Conservation (phyloP, 2,113 vertebrate genomes). For the Tinamus guttatus region DNA sequence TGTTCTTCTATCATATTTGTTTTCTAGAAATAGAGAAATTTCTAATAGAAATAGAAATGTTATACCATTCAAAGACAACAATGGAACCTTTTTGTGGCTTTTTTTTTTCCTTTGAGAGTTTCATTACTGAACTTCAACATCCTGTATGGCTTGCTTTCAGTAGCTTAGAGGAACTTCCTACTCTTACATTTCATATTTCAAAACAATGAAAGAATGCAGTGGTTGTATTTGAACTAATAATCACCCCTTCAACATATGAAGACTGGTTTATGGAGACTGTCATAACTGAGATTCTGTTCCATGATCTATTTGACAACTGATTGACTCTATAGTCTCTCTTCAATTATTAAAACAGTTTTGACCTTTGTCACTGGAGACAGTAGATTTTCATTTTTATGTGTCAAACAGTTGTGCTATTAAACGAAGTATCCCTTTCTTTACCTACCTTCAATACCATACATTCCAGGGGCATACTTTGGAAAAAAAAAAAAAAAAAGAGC, state of each 20-base stretch:
- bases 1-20: not conserved
- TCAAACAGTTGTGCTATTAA: fast-evolving
- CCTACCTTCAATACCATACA: fast-evolving
- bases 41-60: too few relatives aligned
- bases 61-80: not conserved
- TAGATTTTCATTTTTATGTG: not conserved
- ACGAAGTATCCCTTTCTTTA: not conserved
- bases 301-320: not conserved
- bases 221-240: not conserved
- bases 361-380: not conserved
- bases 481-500: not conserved
- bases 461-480: not conserved
- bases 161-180: not conserved
- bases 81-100: not conserved
- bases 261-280: not conserved
- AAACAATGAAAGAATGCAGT: not conserved
- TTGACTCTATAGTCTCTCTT: not conserved
- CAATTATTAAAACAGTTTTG: not conserved
- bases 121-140: not conserved
- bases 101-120: not conserved
- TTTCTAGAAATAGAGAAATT: not conserved
- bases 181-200: not conserved
- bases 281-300: not conserved
- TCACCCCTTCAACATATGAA: not conserved
- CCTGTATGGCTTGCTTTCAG: not conserved